These are phyloP conservation scores for Ochropleura plecta DNA, from an alignment of 2,888 invertebrate species.

Conservation along the genomic window DNA sequence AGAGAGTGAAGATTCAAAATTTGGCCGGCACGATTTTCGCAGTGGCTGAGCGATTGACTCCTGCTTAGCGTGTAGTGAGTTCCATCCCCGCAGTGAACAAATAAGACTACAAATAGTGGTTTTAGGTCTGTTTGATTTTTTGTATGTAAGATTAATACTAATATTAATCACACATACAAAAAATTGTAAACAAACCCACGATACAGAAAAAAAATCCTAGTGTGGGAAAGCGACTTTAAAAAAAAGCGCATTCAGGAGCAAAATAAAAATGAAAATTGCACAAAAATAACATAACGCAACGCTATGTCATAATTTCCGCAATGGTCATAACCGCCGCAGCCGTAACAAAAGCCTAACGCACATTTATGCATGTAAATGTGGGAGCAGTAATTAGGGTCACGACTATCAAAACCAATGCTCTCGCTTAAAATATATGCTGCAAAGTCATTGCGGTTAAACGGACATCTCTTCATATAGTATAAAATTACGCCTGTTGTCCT, in stretches of 20 bases:
- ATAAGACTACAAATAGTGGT: too few relatives aligned
- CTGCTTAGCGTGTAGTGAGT: too few relatives aligned
- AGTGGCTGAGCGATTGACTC: too few relatives aligned
- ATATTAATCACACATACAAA: too few relatives aligned
- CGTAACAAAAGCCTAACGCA: slow-evolving; percentile 46
- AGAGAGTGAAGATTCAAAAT: not conserved
- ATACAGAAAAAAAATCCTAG: too few relatives aligned
- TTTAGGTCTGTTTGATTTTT: too few relatives aligned
- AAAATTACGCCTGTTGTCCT: not conserved
- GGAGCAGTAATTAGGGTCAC: slow-evolving; percentile 58
- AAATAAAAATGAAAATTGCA: slow-evolving; percentile 18
- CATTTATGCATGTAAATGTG: slow-evolving; percentile 45
- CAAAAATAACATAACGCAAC: slow-evolving; percentile 19
- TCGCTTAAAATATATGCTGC: slow-evolving; percentile 44
- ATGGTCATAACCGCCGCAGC: slow-evolving; percentile 19
- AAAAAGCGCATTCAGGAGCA: not conserved
- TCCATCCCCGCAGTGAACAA: too few relatives aligned
- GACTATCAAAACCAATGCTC: slow-evolving; percentile 56
- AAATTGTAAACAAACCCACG: too few relatives aligned
- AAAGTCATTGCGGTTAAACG: slow-evolving; percentile 30
- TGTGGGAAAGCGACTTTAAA: too few relatives aligned
- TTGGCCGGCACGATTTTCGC: too few relatives aligned
- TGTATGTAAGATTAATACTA: too few relatives aligned
- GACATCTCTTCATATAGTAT: slow-evolving; percentile 11
- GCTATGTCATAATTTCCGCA: slow-evolving; percentile 31